A percentile compares a stretch with the other conserved stretches of the same genome.
phyloP scores from a whole-genome alignment of 1,140 invertebrate genomes.

The Aleiodes sp. region DNA sequence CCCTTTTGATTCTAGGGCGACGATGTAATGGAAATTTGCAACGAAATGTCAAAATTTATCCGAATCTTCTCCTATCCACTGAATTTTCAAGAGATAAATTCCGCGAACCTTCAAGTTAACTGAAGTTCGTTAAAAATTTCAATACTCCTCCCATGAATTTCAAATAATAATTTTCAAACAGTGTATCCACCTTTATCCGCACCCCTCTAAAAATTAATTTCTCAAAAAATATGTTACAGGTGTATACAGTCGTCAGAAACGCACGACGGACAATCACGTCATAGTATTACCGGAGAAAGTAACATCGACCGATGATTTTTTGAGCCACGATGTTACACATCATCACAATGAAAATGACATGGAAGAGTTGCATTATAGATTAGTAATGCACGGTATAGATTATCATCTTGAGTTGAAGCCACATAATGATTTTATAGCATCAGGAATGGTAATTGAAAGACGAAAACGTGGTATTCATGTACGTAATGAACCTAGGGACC shows the following conservation, averaged over 20 bases:
- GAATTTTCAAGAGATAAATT: too few relatives aligned
- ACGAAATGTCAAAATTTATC: too few relatives aligned
- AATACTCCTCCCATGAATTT: too few relatives aligned
- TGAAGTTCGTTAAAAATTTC: too few relatives aligned
- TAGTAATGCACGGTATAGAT: slow-evolving; percentile 66
- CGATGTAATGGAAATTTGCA: too few relatives aligned
- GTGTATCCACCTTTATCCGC: too few relatives aligned
- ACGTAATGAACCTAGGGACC: slow-evolving; percentile 63
- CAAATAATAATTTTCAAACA: too few relatives aligned
- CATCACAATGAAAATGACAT: slow-evolving; percentile 57
- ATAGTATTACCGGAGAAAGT: slow-evolving; percentile 71
- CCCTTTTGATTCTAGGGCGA: too few relatives aligned
- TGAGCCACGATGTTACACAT: slow-evolving; percentile 69
- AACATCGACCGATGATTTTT: slow-evolving; percentile 64
- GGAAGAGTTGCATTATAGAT: slow-evolving; percentile 67
- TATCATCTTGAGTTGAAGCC: slow-evolving; percentile 71
- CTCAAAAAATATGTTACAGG: slow-evolving; percentile 63
- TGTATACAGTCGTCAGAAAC: slow-evolving; percentile 58
- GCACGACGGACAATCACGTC: slow-evolving; percentile 60
- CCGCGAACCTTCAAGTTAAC: too few relatives aligned
- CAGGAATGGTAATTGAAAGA: slow-evolving; percentile 76
- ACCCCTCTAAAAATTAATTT: too few relatives aligned
- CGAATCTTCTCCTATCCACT: too few relatives aligned
- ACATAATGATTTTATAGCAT: slow-evolving; percentile 74
- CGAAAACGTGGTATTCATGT: slow-evolving; percentile 68